These are phyloP conservation scores for Lottia gigantea DNA, from an alignment of 2,888 invertebrate species.

Conservation along the genomic window DNA sequence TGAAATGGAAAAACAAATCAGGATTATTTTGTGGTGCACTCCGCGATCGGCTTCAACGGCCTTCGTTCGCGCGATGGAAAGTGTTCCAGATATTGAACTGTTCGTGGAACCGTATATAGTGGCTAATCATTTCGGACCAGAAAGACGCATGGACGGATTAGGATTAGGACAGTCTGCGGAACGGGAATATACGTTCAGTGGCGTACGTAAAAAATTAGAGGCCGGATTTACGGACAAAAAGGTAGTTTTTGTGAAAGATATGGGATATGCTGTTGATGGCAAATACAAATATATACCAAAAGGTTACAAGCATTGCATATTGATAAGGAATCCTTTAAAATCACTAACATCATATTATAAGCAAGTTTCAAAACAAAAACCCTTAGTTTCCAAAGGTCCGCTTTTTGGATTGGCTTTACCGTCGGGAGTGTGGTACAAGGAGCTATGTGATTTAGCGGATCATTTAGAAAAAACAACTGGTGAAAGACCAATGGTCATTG, in stretches of 20 bases:
- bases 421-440: not conserved
- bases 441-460: not conserved
- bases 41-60: not conserved
- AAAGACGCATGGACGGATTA: not conserved
- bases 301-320: not conserved
- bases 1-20: too few relatives aligned
- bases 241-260: not conserved
- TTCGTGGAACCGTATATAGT: not conserved
- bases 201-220: not conserved
- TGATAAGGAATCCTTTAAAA: not conserved
- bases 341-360: not conserved
- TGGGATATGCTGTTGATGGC: not conserved
- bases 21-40: not conserved
- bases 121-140: not conserved
- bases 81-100: not conserved
- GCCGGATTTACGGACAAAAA: not conserved
- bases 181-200: not conserved
- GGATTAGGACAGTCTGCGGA: not conserved
- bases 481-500: not conserved
- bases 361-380: not conserved
- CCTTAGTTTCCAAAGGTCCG: not conserved
- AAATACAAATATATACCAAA: not conserved
- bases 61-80: not conserved
- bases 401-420: not conserved
- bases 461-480: not conserved